These are phyloP conservation scores for Aspidiotus destructor DNA, from an alignment of 2,888 invertebrate species.

Conservation along the genomic window DNA sequence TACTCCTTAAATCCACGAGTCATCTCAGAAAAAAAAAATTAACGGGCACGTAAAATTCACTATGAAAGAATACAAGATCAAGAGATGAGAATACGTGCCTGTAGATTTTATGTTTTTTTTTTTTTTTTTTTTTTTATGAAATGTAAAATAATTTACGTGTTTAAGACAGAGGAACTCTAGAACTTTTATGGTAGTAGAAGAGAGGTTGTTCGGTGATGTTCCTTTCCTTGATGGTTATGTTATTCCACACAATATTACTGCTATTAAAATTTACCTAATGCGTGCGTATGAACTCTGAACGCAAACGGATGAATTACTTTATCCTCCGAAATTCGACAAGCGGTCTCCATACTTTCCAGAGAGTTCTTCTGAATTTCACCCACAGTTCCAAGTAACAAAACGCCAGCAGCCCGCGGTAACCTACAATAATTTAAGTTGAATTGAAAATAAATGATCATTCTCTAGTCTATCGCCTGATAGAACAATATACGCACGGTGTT, in stretches of 20 bases:
- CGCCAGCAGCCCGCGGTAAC: constrained; percentile 79
- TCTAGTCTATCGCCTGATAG: not conserved
- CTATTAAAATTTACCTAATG: constrained; percentile 52
- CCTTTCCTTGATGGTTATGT: no score
- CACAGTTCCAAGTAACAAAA: constrained; percentile 76
- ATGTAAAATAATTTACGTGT: no score
- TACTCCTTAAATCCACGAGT: not conserved
- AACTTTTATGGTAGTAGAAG: no score
- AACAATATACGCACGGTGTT: constrained; percentile 48
- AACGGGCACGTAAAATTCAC: not conserved
- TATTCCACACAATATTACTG: no score
- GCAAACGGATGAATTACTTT: constrained; percentile 89
- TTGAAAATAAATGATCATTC: not conserved
- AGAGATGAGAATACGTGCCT: no score
- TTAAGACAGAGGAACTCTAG: not conserved
- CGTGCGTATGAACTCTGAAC: constrained; percentile 89
- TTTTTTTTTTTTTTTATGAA: no score
- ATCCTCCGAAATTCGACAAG: constrained; percentile 60
- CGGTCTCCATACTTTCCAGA: constrained; percentile 80
- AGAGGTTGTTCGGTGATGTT: no score
- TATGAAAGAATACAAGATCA: no score
- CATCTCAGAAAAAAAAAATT: not conserved
- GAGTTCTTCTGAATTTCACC: constrained; percentile 63
- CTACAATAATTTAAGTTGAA: constrained; percentile 45
- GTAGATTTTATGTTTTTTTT: no score